Percentiles rank a stretch among this genome's conserved stretches.
Evolutionary conservation across 2,888 invertebrate species (phyloP).

Genomic region (Bombylius discolor): DNA sequence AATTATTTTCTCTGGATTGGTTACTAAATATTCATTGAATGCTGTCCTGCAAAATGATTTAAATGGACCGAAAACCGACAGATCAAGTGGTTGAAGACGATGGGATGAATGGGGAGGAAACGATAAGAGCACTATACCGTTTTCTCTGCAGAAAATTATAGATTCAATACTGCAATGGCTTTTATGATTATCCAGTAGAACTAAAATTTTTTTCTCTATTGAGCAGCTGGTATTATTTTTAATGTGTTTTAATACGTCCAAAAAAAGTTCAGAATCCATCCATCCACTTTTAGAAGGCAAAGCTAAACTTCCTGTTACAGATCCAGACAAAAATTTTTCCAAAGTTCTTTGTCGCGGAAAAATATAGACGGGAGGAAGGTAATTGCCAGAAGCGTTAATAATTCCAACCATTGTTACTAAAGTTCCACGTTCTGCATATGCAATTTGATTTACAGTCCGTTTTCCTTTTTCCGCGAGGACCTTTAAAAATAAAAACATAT

Average conservation of each 20-base stretch:
- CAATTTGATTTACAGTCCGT: constrained; percentile 13
- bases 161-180: neutral
- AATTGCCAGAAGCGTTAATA: neutral
- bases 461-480: constrained; percentile 4
- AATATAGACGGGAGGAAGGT: neutral
- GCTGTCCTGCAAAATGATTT: too few species aligned
- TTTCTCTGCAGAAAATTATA: neutral
- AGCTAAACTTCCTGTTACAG: neutral
- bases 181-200: neutral
- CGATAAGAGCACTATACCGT: neutral
- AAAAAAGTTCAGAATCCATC: neutral
- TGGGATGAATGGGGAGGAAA: neutral
- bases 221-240: neutral
- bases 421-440: constrained; percentile 16
- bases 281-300: neutral
- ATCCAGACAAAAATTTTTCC: neutral
- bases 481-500: neutral
- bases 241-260: too few species aligned
- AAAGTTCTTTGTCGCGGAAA: neutral
- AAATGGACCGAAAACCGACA: neutral
- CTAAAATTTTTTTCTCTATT: neutral
- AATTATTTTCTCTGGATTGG: neutral
- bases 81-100: neutral
- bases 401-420: constrained; percentile 11
- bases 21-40: too few species aligned